Conservation (phyloP, 2,888 invertebrate species). For the Chydorus sphaericus region DNA sequence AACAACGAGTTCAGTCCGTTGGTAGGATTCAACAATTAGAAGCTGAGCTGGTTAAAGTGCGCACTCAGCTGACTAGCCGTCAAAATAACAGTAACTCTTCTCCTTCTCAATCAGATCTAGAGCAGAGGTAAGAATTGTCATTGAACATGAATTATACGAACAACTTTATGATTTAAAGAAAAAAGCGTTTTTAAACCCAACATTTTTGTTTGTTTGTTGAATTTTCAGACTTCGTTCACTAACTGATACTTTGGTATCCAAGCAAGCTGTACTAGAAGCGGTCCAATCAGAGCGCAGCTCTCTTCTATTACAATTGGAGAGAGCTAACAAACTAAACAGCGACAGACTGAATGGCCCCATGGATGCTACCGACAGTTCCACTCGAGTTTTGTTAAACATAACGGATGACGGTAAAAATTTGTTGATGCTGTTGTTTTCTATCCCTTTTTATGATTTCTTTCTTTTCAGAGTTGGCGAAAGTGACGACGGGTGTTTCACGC, state of each 20-base stretch:
- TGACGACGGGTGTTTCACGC: constrained; percentile 31
- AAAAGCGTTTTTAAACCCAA: too few relatives aligned
- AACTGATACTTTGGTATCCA: constrained; percentile 69
- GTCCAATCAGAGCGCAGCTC: constrained; percentile 74
- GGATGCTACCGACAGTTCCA: not conserved
- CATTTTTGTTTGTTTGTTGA: not conserved
- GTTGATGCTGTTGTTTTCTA: not conserved
- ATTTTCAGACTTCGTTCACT: constrained; percentile 31
- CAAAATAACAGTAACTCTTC: constrained; percentile 1
- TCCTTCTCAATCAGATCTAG: not conserved
- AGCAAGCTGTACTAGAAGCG: constrained; percentile 69
- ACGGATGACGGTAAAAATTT: constrained; percentile 12
- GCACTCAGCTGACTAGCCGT: constrained; percentile 6
- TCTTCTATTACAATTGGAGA: constrained; percentile 64
- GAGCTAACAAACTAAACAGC: constrained; percentile 45
- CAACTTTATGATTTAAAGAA: too few relatives aligned
- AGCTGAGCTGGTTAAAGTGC: not conserved
- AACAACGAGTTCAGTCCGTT: not conserved
- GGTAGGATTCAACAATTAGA: constrained; percentile 5
- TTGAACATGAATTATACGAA: too few relatives aligned
- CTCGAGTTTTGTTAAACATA: constrained; percentile 7
- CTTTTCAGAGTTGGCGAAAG: constrained; percentile 18
- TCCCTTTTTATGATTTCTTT: constrained; percentile 22
- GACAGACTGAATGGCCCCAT: not conserved
- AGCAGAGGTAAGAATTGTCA: constrained; percentile 1